Base-by-base conservation (phyloP, 2,888 invertebrate species). In the Melolontha melolontha region DNA sequence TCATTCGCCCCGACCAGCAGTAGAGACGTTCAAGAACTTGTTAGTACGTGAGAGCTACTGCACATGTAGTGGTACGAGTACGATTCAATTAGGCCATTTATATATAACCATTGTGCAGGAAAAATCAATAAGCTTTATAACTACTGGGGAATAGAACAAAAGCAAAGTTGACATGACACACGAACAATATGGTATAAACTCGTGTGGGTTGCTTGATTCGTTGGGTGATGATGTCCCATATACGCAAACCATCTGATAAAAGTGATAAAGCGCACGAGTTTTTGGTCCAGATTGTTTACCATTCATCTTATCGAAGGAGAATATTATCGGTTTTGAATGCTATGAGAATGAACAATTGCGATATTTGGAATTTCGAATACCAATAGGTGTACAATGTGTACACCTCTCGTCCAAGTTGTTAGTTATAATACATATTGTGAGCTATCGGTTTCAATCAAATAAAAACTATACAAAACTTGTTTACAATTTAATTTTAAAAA, bases 61-160 rank as follows among this genome's bases (percentile, higher is more conserved):
- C 27, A 29, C 14, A 27, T 44, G 55, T 55, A 41, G 40, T 54
- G 16, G 55, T 59, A 14, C 44, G 44, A 59, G 44, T 44, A 29
- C 59, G 59, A 59, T 59, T 59, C 59, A 59, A 59, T 59, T 59
- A 59, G 59, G 29, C 44, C 59, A 59, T 59, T 59, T 59, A 59
- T 59, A 59, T 59, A 59, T 59, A 59, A 59, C 59, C 29, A 59
- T 59, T 59, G 59, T 59, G 42, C 27, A 27, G 10, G 59, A 59
- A 59, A 59, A 59, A 59, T 59, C 59, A 44, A 59, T 59, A 59
- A n/a, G 27, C 29, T 44, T 59, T 59, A 44, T 29, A 59, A 59
- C 59, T 59, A 59, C 44, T 59, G 42, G 42, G 44, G 29, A 59
- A 59, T 59, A 59, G 59, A 44, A 59, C 59, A 59, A 59, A 59